Evolutionary conservation across 2,888 invertebrate genomes (phyloP), one percentile per base, ranked within the genome.

Genomic region (Polietes domitor): DNA sequence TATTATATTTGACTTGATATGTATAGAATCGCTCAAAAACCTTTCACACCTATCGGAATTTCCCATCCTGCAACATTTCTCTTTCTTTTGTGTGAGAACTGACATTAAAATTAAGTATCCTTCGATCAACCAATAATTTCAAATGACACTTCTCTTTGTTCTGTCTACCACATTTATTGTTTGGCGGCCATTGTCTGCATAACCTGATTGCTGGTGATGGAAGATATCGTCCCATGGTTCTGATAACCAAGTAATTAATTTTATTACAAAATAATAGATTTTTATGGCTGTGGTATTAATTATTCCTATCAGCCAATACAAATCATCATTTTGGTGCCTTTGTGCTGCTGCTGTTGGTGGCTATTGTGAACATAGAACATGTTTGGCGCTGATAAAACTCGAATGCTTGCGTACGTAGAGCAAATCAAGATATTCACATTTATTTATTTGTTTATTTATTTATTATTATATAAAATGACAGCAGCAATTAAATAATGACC

Each of bases 391-490:
- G 4, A 37, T n/a, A n/a, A n/a, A n/a, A n/a, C n/a, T n/a, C n/a
- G n/a, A n/a, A n/a, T 9, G 37, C 6, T 3, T 3, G 10, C 9
- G 37, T 3, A 7, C 6, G 37, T 37, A 1, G 6, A 12, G 7
- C 37, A 68, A 70, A 50, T 47, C 28, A 10, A 24, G 24, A 9
- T n/a, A 26, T n/a, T 7, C 43, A 19, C 19, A 55, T 58, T 15
- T 58, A 58, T 58, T 53, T 53, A 7, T 58, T 58, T 50, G 50
- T 50, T 55, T 55, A 55, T 58, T 15, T 58, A 58, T 58, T 53
- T 53, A 7, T 58, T 58, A 58, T 58, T 58, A 58, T 58, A 24
- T 12, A 26, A 58, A 70, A 70, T 28, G 70, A 50, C 70, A 70
- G 26, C 24, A 70, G 17, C 21, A 47, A 70, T 70, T 70, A 70